A percentile compares a stretch with the other conserved stretches of the same genome.
Evolutionary conservation across 2,113 vertebrate genomes (phyloP).

Genomic region (Irena cyanogastra): DNA sequence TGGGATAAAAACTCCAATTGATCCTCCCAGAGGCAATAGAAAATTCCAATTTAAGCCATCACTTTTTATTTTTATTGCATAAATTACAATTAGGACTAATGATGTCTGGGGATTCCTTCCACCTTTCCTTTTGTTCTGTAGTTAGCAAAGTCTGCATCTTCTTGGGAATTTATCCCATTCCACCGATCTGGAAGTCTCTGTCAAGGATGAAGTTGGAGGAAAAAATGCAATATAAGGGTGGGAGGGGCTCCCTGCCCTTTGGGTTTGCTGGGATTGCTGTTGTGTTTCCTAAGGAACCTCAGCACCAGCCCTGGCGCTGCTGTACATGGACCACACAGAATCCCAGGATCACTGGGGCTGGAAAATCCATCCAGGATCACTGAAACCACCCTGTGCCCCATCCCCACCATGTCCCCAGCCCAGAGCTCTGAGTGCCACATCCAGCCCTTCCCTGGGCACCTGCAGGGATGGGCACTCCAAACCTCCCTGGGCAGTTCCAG

Average conservation of each 20-base stretch:
- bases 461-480: neutral
- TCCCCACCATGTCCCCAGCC: neutral
- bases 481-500: neutral
- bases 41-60: neutral
- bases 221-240: neutral
- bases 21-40: neutral
- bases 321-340: neutral
- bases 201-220: neutral
- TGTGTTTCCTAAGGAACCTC: neutral
- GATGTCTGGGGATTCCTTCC: neutral
- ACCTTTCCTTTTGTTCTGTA: neutral
- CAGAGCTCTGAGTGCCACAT: accelerated
- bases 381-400: accelerated
- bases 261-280: neutral
- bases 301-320: neutral
- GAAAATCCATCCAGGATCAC: neutral
- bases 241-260: neutral
- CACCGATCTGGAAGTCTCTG: neutral
- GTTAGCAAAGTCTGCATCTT: neutral
- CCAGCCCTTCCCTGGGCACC: neutral
- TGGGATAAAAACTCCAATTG: neutral
- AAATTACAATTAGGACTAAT: neutral
- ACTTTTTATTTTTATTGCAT: neutral
- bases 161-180: neutral
- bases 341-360: neutral